Evolutionary conservation across 2,888 invertebrate species (phyloP).

Genomic region (Harpalus rufipes): DNA sequence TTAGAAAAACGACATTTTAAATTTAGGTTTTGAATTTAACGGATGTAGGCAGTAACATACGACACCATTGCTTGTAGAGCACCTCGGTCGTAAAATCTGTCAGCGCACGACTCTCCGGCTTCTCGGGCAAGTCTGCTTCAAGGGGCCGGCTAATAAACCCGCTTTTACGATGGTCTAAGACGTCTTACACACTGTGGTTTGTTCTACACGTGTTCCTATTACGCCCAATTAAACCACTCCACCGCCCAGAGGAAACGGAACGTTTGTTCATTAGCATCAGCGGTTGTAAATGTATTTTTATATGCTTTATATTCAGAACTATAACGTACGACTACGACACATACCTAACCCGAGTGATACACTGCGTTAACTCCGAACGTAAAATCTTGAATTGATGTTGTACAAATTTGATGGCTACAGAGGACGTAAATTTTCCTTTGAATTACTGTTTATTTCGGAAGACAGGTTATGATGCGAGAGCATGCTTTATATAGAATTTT

Average conservation of each 20-base stretch:
- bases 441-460: constrained; percentile 37
- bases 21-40: constrained; percentile 28
- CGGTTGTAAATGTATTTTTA: constrained; percentile 65
- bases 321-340: constrained; percentile 45
- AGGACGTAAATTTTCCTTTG: constrained; percentile 43
- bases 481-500: constrained; percentile 35
- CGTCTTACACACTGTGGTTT: constrained; percentile 48
- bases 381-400: constrained; percentile 30
- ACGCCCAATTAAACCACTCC: constrained; percentile 63
- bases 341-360: constrained; percentile 24
- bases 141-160: constrained; percentile 61
- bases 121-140: constrained; percentile 10
- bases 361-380: constrained; percentile 40
- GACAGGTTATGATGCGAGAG: constrained; percentile 24
- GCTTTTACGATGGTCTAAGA: constrained; percentile 58
- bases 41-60: constrained; percentile 49
- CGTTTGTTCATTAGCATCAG: constrained; percentile 63
- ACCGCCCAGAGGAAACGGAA: constrained; percentile 56
- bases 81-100: constrained; percentile 59
- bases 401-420: constrained; percentile 37
- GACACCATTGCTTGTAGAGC: constrained; percentile 40
- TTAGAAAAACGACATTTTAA: neutral
- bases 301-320: constrained; percentile 60
- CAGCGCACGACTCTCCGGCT: constrained; percentile 31
- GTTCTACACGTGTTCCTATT: constrained; percentile 64